Evolutionary conservation across 2,888 invertebrate genomes (phyloP).

Genomic region (Plemyria rubiginata): DNA sequence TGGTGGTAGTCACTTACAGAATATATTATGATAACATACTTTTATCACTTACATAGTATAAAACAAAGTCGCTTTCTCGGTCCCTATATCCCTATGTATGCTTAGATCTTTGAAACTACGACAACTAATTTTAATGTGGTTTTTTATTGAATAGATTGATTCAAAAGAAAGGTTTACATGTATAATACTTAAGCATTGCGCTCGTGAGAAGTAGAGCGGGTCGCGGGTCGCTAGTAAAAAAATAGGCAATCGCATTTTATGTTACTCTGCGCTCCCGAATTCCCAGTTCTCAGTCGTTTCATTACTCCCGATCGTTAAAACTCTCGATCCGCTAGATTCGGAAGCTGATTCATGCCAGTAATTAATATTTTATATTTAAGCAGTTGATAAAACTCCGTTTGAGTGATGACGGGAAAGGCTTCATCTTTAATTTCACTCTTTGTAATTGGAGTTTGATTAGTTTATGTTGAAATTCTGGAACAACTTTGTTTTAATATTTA

Average conservation of each 20-base stretch:
- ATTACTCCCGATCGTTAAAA: slow-evolving; percentile 37
- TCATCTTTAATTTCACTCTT: slow-evolving; percentile 21
- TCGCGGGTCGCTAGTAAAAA: background rate
- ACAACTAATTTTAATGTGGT: too few species aligned
- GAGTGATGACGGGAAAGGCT: slow-evolving; percentile 17
- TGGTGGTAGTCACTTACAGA: too few species aligned
- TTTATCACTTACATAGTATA: too few species aligned
- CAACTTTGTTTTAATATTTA: background rate
- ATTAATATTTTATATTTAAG: slow-evolving; percentile 33
- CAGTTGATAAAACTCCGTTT: slow-evolving; percentile 12
- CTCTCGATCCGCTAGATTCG: slow-evolving; percentile 36
- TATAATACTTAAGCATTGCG: too few species aligned
- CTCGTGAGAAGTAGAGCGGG: too few species aligned
- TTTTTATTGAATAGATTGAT: too few species aligned
- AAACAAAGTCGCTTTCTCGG: too few species aligned
- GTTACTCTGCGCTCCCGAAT: slow-evolving; percentile 12
- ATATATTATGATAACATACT: too few species aligned
- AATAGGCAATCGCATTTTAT: background rate
- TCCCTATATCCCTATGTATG: too few species aligned
- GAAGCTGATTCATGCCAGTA: slow-evolving; percentile 38
- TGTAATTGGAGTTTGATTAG: slow-evolving; percentile 26
- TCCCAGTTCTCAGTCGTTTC: slow-evolving; percentile 24
- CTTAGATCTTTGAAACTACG: too few species aligned
- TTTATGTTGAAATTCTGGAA: background rate
- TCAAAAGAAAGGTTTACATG: too few species aligned